These are phyloP conservation scores for Ophioderma brevispina DNA, from an alignment of 35 echinoderm and acorn worm genomes.

Conservation along the genomic window DNA sequence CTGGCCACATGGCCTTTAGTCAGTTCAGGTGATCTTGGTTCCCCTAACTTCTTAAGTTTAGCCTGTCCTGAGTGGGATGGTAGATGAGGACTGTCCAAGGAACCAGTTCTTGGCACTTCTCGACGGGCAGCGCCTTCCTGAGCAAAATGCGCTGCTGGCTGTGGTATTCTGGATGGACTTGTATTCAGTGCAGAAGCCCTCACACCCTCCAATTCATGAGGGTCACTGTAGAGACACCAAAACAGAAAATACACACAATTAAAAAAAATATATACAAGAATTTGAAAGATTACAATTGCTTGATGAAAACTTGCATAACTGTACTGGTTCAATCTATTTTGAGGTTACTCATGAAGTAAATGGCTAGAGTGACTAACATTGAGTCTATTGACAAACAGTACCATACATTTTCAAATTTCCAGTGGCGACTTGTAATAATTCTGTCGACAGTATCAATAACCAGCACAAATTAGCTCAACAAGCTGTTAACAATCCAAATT, in stretches of 20 bases:
- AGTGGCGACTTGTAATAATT: too few species aligned
- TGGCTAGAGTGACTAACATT: too few species aligned
- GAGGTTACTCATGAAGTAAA: too few species aligned
- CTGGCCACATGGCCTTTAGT: background rate
- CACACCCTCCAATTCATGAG: conserved; percentile 15
- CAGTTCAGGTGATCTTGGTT: background rate
- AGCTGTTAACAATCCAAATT: too few species aligned
- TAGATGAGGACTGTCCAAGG: background rate
- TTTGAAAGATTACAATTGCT: too few species aligned
- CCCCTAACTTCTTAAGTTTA: background rate
- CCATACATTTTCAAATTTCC: too few species aligned
- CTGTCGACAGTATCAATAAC: too few species aligned
- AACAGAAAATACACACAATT: background rate
- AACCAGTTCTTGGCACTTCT: background rate
- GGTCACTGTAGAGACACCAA: conserved; percentile 22
- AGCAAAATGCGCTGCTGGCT: background rate
- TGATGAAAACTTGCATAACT: too few species aligned
- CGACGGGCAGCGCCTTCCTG: background rate
- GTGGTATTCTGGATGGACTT: background rate
- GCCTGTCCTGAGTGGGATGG: background rate
- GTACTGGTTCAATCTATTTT: too few species aligned
- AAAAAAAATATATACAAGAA: too few species aligned
- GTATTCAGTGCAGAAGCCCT: background rate
- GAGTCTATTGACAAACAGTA: too few species aligned
- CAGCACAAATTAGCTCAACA: too few species aligned